phyloP scores from a whole-genome alignment of 2,113 vertebrate species.

The Tychaedon coryphoeus region DNA sequence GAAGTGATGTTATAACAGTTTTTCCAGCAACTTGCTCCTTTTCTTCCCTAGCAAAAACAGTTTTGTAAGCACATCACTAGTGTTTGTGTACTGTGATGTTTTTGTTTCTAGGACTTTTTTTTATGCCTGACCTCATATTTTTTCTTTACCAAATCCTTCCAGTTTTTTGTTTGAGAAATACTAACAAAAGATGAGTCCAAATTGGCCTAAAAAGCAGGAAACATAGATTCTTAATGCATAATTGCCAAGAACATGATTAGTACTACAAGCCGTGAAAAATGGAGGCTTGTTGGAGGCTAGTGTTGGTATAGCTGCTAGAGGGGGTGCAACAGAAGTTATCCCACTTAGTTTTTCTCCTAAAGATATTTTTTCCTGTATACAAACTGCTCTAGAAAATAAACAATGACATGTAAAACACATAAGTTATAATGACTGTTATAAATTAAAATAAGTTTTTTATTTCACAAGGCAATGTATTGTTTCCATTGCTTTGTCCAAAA shows the following conservation, averaged over 20 bases:
- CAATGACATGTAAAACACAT: rapidly evolving
- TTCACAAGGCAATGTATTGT: not conserved
- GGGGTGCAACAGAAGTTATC: not conserved
- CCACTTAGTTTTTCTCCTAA: not conserved
- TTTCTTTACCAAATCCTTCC: not conserved
- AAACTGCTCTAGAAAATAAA: not conserved
- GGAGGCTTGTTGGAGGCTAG: not conserved
- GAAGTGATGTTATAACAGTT: not conserved
- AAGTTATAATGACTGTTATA: not conserved
- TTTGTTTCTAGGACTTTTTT: slow-evolving; percentile 35
- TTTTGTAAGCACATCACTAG: not conserved
- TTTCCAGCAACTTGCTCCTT: not conserved
- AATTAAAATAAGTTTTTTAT: not conserved
- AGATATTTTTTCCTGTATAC: not conserved
- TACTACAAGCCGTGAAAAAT: not conserved
- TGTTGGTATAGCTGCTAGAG: not conserved
- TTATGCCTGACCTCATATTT: not conserved
- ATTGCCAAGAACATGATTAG: slow-evolving; percentile 18
- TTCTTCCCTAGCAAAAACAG: not conserved
- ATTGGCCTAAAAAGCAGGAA: not conserved
- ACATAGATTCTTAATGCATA: not conserved
- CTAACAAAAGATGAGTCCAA: slow-evolving; percentile 3
- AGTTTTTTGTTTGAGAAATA: slow-evolving; percentile 6
- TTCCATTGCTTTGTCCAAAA: not conserved
- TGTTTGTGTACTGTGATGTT: slow-evolving; percentile 44